Base-by-base conservation (phyloP, 2,888 invertebrate genomes). In the Eremobia ochroleuca region DNA sequence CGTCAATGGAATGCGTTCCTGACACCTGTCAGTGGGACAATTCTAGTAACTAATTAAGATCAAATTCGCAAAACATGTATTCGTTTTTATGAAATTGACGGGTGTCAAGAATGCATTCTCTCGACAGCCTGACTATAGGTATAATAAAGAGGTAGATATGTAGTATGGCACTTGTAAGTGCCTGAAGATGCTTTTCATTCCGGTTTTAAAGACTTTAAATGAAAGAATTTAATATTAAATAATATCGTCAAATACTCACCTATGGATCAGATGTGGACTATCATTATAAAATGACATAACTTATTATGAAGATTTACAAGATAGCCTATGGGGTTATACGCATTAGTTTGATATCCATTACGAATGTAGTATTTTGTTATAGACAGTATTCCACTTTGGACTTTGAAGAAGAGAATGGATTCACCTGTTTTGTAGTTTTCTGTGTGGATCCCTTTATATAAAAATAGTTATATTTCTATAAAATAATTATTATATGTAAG, bases 281-380 rank as follows among this genome's bases (percentile, higher is more conserved):
- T 70, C n/a, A n/a, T n/a, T n/a, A n/a, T 81, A 61, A 31, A 82
- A 73, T 81, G 1, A 81, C 73, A 73, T 81, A 77, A 77, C 67
- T 77, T n/a, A 62, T 76, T 37, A 80, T 81, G 81, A 55, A 80
- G 37, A 76, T 80, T 80, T 67, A 80, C 61, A 65, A 66, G 71
- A 59, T 77, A 69, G 25, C 74, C 72, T 69, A 82, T 65, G 49
- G 21, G 13, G 31, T 69, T 82, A 52, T 43, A 69, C 68, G 49
- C 31, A 61, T 74, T 61, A 15, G 34, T 64, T 73, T 65, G 31
- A 69, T 55, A 37, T 58, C 66, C 64, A 72, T 82, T 65, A 67
- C 64, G 61, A 79, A 75, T n/a, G n/a, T n/a, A n/a, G n/a, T n/a
- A n/a, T 79, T 62, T 65, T 58, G 15, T 28, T 74, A 40, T 6